Evolutionary conservation across 1,140 invertebrate species (phyloP).

Genomic region (Lucilia cuprina): DNA sequence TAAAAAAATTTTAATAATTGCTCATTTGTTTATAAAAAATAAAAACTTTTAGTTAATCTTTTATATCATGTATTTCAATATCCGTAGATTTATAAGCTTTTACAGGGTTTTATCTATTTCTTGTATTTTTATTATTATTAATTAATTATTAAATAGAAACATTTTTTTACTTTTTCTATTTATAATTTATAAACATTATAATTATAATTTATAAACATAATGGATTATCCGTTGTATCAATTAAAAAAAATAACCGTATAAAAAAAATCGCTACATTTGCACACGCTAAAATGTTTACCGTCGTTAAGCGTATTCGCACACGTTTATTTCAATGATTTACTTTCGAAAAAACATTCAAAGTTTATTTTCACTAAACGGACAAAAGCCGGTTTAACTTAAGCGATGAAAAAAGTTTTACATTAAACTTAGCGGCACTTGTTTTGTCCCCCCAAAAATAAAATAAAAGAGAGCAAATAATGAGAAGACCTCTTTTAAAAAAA

Average conservation of each 20-base stretch:
- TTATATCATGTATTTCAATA: no score
- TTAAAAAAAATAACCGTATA: background rate
- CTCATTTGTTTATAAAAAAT: no score
- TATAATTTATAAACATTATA: no score
- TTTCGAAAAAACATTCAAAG: background rate
- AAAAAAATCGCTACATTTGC: conserved; percentile 13
- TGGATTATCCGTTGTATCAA: background rate
- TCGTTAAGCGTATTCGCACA: background rate
- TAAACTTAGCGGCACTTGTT: conserved; percentile 13
- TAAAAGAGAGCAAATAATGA: background rate
- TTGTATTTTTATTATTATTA: no score
- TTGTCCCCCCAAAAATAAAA: background rate
- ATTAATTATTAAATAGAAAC: no score
- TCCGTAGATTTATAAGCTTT: no score
- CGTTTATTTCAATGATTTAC: background rate
- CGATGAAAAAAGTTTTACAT: background rate
- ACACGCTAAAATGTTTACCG: background rate
- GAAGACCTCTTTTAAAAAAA: background rate
- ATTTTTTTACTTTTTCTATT: no score
- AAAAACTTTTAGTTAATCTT: no score
- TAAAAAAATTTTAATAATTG: no score
- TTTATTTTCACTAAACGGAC: background rate
- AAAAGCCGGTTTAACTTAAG: conserved; percentile 23
- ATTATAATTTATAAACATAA: no score
- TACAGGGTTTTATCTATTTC: no score